Evolutionary conservation across 2,888 invertebrate species (phyloP).

Genomic region (Listrodromus nycthemerus): DNA sequence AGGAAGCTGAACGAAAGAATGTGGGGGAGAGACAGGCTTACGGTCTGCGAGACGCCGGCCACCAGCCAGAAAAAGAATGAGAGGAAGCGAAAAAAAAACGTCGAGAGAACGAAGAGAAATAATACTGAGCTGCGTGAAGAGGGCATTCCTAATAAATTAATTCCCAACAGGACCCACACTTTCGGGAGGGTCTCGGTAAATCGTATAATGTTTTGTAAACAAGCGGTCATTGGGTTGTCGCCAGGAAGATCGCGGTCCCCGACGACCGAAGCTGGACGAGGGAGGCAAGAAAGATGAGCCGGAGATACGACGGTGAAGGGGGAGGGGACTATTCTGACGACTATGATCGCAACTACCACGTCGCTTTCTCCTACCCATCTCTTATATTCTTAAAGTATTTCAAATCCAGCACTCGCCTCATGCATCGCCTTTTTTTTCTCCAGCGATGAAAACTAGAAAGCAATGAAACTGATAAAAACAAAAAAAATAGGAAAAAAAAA

Average conservation of each 20-base stretch:
- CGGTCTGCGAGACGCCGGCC: slow-evolving; percentile 47
- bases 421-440: background rate
- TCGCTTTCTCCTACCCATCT: background rate
- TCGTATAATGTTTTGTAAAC: slow-evolving; percentile 80
- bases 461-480: background rate
- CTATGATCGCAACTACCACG: slow-evolving; percentile 29
- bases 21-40: slow-evolving; percentile 41
- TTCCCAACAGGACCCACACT: slow-evolving; percentile 69
- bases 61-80: slow-evolving; percentile 52
- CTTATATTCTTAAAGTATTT: slow-evolving; percentile 13
- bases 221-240: slow-evolving; percentile 76
- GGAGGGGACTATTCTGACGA: slow-evolving; percentile 41
- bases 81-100: slow-evolving; percentile 49
- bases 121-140: slow-evolving; percentile 77
- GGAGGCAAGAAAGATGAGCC: slow-evolving; percentile 64
- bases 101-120: slow-evolving; percentile 67
- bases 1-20: slow-evolving; percentile 66
- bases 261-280: slow-evolving; percentile 10
- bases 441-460: background rate
- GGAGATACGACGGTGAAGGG: slow-evolving; percentile 49
- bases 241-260: slow-evolving; percentile 64
- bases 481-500: background rate
- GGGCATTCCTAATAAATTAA: slow-evolving; percentile 74
- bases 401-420: background rate
- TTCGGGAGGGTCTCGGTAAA: slow-evolving; percentile 74